Evolutionary conservation across 2,797 vertebrate species (phyloP).

Genomic region (Morelia viridis): DNA sequence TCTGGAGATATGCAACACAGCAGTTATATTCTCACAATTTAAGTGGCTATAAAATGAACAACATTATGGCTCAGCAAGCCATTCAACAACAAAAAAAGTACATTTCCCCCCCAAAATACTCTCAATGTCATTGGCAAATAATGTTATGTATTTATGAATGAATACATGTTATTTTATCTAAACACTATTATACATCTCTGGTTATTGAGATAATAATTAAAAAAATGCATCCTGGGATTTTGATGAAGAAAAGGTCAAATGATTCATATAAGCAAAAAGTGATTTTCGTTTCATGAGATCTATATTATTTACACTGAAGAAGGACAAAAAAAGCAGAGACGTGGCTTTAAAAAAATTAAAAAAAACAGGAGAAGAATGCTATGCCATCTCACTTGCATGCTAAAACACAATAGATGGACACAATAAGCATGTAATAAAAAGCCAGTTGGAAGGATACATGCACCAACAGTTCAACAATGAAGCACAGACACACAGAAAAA

Average conservation of each 20-base stretch:
- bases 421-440: slow-evolving; percentile 2
- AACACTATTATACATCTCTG: background rate
- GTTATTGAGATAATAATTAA: slow-evolving; percentile 2
- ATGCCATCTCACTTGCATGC: slow-evolving; percentile 25
- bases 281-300: slow-evolving; percentile 7
- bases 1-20: no score
- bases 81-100: background rate
- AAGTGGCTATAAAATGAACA: background rate
- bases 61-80: background rate
- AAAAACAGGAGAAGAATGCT: slow-evolving; percentile 17
- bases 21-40: background rate
- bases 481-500: slow-evolving; percentile 33
- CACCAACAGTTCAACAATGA: slow-evolving; percentile 8
- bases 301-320: slow-evolving; percentile 33
- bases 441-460: slow-evolving; percentile 28
- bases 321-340: background rate
- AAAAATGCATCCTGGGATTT: background rate
- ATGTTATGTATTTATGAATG: background rate
- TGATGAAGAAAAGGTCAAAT: slow-evolving; percentile 19
- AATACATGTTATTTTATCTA: slow-evolving; percentile 11
- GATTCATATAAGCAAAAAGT: slow-evolving; percentile 11
- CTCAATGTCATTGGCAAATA: background rate
- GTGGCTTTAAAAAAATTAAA: slow-evolving; percentile 3
- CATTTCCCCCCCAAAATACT: background rate
- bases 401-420: slow-evolving; percentile 19